Base-by-base conservation (phyloP, 2,888 invertebrate species). In the Malthinus flaveolus region DNA sequence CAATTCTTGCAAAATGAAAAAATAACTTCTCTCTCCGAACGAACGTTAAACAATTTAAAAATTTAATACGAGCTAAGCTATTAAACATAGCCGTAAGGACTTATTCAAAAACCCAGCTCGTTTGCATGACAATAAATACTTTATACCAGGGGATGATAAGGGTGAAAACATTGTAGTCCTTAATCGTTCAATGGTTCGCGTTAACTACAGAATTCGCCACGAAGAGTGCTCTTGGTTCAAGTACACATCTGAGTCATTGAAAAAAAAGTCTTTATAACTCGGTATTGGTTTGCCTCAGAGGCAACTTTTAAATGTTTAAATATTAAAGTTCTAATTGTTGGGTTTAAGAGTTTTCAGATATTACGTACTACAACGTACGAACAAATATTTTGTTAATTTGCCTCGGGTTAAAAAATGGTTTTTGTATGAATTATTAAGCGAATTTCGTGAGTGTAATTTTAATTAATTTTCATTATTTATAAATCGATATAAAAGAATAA, bases 41-140 rank as follows among this genome's bases (percentile, higher is more conserved):
- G 23, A 23, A 23, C 5, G 23, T 23, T 23, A 23, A 23, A 23
- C 23, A 23, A 23, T 23, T 23, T 31, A 13, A 36, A 63, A 62
- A 52, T 68, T 63, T 65, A 64, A 64, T 67, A 65, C 65, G 53
- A 23, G 49, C 59, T 60, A 56, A 62, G 58, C 66, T 67, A 67
- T 66, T 68, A 70, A 70, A 68, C 64, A 66, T 68, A 62, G 68
- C 69, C 58, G 63, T 64, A 62, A 68, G 69, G 67, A 63, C 61
- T 70, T 70, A 68, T 68, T 70, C 68, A 70, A 70, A 70, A 67
- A 67, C 61, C 57, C 56, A 51, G 50, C 55, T 58, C 61, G 65
- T 66, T 67, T 67, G 66, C 66, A 66, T 67, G 65, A 66, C 67
- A 66, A 67, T 65, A 57, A 42, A 37, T 23, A 37, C 67, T 63